Evolutionary conservation across 2,888 invertebrate species (phyloP).

Genomic region (Platycheirus rosarum): DNA sequence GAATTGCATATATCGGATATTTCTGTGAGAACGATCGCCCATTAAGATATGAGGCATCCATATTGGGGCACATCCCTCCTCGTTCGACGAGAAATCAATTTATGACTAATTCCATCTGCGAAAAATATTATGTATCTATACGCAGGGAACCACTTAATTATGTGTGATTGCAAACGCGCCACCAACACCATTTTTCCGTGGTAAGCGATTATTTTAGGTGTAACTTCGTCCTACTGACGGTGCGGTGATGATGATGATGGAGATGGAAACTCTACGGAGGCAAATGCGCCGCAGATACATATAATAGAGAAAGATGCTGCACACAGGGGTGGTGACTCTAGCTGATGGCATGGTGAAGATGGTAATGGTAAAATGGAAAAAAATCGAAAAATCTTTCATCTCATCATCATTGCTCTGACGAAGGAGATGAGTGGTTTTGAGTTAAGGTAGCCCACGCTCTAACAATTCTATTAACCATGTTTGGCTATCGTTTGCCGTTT

Average conservation of each 20-base stretch:
- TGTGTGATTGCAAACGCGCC: constrained; percentile 70
- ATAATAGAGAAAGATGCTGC: constrained; percentile 23
- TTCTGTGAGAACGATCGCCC: constrained; percentile 67
- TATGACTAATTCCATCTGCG: constrained; percentile 74
- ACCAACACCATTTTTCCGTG: constrained; percentile 65
- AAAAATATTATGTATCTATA: constrained; percentile 47
- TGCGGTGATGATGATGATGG: neutral
- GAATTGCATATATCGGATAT: constrained; percentile 49
- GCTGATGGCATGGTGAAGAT: neutral
- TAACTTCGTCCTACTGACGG: constrained; percentile 68
- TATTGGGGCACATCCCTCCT: constrained; percentile 68
- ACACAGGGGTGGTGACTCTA: constrained; percentile 22
- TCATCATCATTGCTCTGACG: constrained; percentile 55
- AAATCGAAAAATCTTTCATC: constrained; percentile 39
- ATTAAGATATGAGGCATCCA: constrained; percentile 72
- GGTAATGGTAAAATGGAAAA: constrained; percentile 15
- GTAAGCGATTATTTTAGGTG: constrained; percentile 70
- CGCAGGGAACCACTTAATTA: constrained; percentile 73
- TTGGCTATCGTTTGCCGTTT: constrained; percentile 73
- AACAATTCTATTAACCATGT: constrained; percentile 74
- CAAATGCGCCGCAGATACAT: constrained; percentile 34
- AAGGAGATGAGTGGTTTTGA: constrained; percentile 62
- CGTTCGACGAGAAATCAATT: constrained; percentile 70
- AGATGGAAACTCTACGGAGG: constrained; percentile 20
- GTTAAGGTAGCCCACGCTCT: constrained; percentile 68